Percentiles rank a stretch among this genome's conserved stretches.
Evolutionary conservation across 2,888 invertebrate species (phyloP).

Genomic region (Dorcus hopei): DNA sequence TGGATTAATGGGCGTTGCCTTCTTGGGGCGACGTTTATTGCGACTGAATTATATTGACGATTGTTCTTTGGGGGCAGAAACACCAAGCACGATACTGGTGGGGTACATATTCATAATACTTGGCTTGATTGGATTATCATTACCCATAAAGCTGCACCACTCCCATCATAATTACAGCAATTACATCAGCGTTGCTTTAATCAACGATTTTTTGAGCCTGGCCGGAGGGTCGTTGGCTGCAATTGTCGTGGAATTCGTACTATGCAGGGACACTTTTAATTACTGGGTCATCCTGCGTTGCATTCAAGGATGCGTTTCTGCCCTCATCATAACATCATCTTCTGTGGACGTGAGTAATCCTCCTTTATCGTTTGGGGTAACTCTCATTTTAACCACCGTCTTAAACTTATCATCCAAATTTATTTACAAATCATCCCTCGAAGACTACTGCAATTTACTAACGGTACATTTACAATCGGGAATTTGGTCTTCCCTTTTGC

Average conservation of each 20-base stretch:
- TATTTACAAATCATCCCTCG: conserved; percentile 37
- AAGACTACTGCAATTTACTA: conserved; percentile 46
- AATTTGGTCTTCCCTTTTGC: conserved; percentile 37
- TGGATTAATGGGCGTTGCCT: conserved; percentile 38
- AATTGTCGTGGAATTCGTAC: conserved; percentile 25
- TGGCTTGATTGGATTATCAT: conserved; percentile 35
- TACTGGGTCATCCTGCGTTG: conserved; percentile 44
- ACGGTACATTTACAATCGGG: conserved; percentile 40
- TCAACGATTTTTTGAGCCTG: conserved; percentile 21
- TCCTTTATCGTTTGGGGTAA: conserved; percentile 32
- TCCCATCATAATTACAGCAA: conserved; percentile 9
- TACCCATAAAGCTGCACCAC: conserved; percentile 19
- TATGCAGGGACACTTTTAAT: conserved; percentile 33
- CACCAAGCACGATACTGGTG: conserved; percentile 25
- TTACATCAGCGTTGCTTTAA: conserved; percentile 20
- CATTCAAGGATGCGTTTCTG: conserved; percentile 42
- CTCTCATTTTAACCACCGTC: conserved; percentile 32
- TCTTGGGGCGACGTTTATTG: conserved; percentile 43
- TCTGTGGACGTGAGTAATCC: conserved; percentile 41
- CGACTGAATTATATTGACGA: conserved; percentile 39
- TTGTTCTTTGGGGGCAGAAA: conserved; percentile 37
- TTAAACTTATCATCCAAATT: conserved; percentile 35
- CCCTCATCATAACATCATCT: conserved; percentile 39
- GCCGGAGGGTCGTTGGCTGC: conserved; percentile 16
- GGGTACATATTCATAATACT: conserved; percentile 40